Base-by-base conservation (phyloP, 1,140 invertebrate species). In the Platorchestia sp. region DNA sequence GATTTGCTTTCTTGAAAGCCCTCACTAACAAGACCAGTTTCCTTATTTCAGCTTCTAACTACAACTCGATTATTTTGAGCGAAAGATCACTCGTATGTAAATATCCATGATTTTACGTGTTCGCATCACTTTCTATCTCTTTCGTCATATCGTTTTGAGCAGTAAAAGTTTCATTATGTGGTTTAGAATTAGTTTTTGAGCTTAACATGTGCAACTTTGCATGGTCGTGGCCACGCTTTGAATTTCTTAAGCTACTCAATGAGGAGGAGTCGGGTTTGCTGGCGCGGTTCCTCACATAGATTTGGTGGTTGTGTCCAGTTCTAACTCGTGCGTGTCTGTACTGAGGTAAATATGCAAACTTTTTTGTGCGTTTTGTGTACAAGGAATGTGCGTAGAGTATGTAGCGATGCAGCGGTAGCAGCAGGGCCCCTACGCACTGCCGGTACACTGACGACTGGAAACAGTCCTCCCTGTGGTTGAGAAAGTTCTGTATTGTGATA, bases 361-460 rank as follows among this genome's bases (percentile, higher is more conserved):
- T 93, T n/a, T 93, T 45, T 27, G 43, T 93, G 45, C 91, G 91
- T 93, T 93, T 93, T 93, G 91, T 93, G 91, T 93, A 93, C 43
- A 93, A 44, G 5, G 91, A 93, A 47, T 93, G 91, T 45, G 91
- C 91, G 91, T 16, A 93, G 36, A 93, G 91, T 6, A 93, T 93
- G 45, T 93, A 93, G 43, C 91, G 91, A 36, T 93, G 91, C 5
- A 93, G 40, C 19, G 91, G 91, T 27, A 93, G 45, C 40, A 93
- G 45, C 45, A 93, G 91, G 0, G 91, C 91, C 47, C 44, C 40
- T 0, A 93, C 91, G 44, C 91, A 93, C 45, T 93, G 91, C 43
- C 91, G 91, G 45, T 93, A 93, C 45, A 93, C 91, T 14, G 91
- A 93, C 45, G 91, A 45, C 45, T 93, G 91, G 91, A 93, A 93